Conservation (phyloP, 2,113 vertebrate species). For the Pedionomus torquatus region DNA sequence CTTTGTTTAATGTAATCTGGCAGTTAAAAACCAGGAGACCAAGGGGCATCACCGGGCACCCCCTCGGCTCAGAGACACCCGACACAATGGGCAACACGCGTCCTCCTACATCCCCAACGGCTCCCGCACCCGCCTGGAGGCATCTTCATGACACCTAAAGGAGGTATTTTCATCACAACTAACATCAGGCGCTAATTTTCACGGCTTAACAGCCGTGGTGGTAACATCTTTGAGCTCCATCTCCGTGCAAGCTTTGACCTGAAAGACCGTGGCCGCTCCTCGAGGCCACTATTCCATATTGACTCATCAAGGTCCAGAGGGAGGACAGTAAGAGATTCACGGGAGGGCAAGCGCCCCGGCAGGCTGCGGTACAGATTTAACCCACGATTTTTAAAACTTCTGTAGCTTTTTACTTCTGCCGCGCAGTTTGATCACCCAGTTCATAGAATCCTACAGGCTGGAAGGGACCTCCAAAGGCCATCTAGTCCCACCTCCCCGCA, state of each 20-base stretch:
- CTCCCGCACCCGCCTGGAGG: accelerated
- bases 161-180: accelerated
- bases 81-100: accelerated
- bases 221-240: background rate
- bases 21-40: background rate
- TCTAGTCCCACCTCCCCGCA: too few species aligned
- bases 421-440: background rate
- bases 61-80: too few species aligned
- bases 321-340: background rate
- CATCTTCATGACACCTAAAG: accelerated
- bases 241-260: background rate
- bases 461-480: too few species aligned
- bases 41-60: accelerated
- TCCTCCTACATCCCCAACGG: background rate
- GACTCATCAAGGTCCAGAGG: background rate
- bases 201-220: background rate
- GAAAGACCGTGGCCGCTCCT: background rate
- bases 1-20: background rate
- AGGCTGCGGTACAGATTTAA: too few species aligned
- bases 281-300: background rate
- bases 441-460: too few species aligned
- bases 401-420: background rate
- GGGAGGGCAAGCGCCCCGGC: background rate
- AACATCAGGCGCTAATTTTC: accelerated
- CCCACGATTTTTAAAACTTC: background rate